Evolutionary conservation across 2,888 invertebrate genomes (phyloP).

Genomic region (Lamproptera curius): DNA sequence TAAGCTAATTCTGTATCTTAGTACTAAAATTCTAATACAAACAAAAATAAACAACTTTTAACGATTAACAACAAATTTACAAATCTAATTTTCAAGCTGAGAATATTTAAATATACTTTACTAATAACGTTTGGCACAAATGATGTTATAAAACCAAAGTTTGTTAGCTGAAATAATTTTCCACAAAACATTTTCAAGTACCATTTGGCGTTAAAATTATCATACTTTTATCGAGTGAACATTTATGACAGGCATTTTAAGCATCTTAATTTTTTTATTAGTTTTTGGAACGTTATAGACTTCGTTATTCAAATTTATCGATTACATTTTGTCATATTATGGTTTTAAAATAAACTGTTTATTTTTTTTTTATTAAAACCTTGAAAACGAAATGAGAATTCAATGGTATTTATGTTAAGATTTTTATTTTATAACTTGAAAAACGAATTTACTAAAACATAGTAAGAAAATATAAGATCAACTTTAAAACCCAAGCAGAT

Average conservation of each 20-base stretch:
- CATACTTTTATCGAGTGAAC: not conserved
- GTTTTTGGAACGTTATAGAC: too few relatives aligned
- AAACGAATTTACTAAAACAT: too few relatives aligned
- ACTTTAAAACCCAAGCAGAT: not conserved
- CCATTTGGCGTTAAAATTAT: constrained; percentile 1
- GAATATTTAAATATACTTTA: constrained; percentile 13
- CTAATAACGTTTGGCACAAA: constrained; percentile 11
- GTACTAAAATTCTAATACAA: not conserved
- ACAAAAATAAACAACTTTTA: not conserved
- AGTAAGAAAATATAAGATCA: not conserved
- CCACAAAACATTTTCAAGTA: constrained; percentile 10
- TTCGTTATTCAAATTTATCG: too few relatives aligned
- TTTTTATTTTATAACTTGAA: too few relatives aligned
- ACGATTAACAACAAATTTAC: constrained; percentile 8
- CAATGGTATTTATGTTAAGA: too few relatives aligned
- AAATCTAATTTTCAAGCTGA: constrained; percentile 15
- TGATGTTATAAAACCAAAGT: constrained; percentile 13
- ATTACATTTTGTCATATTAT: too few relatives aligned
- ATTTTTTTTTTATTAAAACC: too few relatives aligned
- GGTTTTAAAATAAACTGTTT: too few relatives aligned
- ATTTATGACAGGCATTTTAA: not conserved
- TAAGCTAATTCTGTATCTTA: too few relatives aligned
- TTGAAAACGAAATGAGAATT: not conserved
- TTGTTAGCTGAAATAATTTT: constrained; percentile 10
- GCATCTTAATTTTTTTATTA: too few relatives aligned